Evolutionary conservation across 2,888 invertebrate genomes (phyloP).

Genomic region (Dermolepida albohirtum): DNA sequence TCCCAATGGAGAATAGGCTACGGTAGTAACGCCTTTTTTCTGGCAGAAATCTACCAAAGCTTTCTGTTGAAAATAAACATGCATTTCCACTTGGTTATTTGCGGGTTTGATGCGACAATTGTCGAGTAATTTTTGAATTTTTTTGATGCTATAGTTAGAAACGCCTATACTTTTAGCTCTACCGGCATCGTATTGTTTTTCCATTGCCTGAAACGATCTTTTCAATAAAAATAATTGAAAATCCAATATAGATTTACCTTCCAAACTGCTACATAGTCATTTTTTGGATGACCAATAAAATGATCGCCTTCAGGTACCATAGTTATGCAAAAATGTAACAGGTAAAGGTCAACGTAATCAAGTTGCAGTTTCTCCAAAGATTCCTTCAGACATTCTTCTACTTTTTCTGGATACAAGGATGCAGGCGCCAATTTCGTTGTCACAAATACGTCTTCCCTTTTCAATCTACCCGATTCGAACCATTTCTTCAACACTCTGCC

Average conservation of each 20-base stretch:
- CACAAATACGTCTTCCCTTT: too few species aligned
- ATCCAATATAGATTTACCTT: constrained; percentile 63
- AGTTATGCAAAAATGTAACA: too few species aligned
- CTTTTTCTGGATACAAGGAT: too few species aligned
- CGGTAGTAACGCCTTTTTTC: constrained; percentile 75
- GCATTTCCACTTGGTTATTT: constrained; percentile 78
- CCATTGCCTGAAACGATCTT: constrained; percentile 68
- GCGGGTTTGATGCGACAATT: constrained; percentile 73
- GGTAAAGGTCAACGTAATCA: too few species aligned
- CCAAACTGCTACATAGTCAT: constrained; percentile 79
- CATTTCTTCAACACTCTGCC: too few species aligned
- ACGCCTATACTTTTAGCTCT: constrained; percentile 83
- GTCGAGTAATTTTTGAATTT: constrained; percentile 75
- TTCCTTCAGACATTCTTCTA: too few species aligned
- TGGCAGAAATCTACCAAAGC: constrained; percentile 73
- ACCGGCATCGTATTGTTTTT: constrained; percentile 76
- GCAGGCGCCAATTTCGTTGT: too few species aligned
- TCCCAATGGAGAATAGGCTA: constrained; percentile 85
- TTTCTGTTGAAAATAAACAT: constrained; percentile 81
- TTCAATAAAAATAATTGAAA: too few species aligned
- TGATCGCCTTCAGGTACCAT: too few species aligned
- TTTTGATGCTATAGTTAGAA: constrained; percentile 83
- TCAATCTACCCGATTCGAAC: too few species aligned
- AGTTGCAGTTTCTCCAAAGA: too few species aligned
- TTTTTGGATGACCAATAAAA: constrained; percentile 67